Base-by-base conservation (phyloP, 1,140 invertebrate genomes). In the Drosophila sechellia region DNA sequence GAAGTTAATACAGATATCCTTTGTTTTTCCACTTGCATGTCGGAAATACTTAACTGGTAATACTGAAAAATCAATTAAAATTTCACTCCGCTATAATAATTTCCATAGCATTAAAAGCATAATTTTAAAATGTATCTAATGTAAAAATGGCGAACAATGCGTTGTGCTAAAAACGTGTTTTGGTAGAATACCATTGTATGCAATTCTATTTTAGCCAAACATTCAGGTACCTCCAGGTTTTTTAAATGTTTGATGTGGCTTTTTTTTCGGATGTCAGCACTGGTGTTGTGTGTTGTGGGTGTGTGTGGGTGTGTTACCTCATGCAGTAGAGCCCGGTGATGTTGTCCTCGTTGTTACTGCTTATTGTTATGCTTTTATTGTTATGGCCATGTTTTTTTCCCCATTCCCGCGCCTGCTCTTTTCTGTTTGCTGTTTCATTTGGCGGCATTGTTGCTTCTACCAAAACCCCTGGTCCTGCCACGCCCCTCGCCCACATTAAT, bases 341-440 rank as follows among this genome's bases (percentile, higher is more conserved):
- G 48, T 56, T 63, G 58, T 68, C 55, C 76, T 77, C 72, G 83
- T 87, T 87, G 84, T 87, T 89, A 77, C 76, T 87, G 84, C 84
- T 87, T 87, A 87, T 87, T 87, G 79, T 87, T 87, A 79, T 79
- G 77, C 84, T 80, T 87, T 87, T 87, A 87, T 87, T 87, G 84
- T 87, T 87, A 87, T 83, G 72, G 79, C 84, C 84, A 84, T 87
- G 76, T 87, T 87, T 83, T 84, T 68, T 58, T 48, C 25, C 25
- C 49, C 35, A 31, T 13, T 15, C 63, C 35, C 17, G 37, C 11
- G 50, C 64, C 37, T 70, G 50, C 64, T 69, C 65, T 69, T 69
- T 56, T 42, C 50, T 75, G 73, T 43, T 81, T 87, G 71, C 75
- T 87, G 68, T 89, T 87, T 83, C 84, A 83, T 87, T 89, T 87